Conservation (phyloP, 2,797 vertebrate species). For the Buceros bicornis region DNA sequence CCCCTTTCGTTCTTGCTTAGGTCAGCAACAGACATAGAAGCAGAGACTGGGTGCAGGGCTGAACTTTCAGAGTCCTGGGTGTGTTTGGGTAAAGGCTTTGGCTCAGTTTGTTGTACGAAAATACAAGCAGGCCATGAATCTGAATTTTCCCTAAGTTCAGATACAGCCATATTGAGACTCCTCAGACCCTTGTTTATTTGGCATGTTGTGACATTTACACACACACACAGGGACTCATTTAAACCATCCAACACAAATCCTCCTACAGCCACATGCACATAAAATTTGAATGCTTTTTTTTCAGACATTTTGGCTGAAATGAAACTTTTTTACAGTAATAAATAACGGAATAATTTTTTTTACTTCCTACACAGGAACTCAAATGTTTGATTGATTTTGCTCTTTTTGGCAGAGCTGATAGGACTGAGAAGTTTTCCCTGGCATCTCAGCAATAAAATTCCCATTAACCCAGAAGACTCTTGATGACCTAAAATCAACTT, state of each 20-base stretch:
- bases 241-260: conserved; percentile 56
- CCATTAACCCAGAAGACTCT: conserved; percentile 54
- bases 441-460: conserved; percentile 62
- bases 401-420: conserved; percentile 70
- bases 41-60: not conserved
- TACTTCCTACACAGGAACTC: conserved; percentile 76
- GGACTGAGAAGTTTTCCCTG: conserved; percentile 71
- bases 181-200: conserved; percentile 54
- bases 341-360: conserved; percentile 76
- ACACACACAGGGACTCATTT: conserved; percentile 53
- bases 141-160: conserved; percentile 35
- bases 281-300: conserved; percentile 62
- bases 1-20: not conserved
- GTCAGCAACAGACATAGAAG: not conserved
- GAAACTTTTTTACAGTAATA: conserved; percentile 67
- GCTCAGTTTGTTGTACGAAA: not conserved
- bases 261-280: conserved; percentile 55
- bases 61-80: conserved; percentile 29
- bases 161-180: not conserved
- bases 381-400: conserved; percentile 74
- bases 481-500: conserved; percentile 62
- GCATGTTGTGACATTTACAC: conserved; percentile 52
- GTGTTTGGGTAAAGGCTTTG: conserved; percentile 43
- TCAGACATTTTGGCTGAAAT: conserved; percentile 60
- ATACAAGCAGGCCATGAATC: conserved; percentile 16